These are phyloP conservation scores for Eilema depressum DNA, from an alignment of 2,888 invertebrate species.

Conservation along the genomic window DNA sequence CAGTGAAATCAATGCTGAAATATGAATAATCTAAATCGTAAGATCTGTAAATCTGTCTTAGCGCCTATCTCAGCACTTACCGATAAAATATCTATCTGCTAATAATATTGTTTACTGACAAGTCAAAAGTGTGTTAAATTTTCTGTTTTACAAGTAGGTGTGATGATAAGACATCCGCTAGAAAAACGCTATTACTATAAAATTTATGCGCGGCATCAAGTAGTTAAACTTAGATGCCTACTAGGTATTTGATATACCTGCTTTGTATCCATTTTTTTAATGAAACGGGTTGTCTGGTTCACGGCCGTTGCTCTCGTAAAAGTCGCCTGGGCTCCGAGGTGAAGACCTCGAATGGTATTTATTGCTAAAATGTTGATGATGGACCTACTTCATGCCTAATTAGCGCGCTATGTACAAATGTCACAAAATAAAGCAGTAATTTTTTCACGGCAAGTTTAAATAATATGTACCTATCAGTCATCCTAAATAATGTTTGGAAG, in stretches of 20 bases:
- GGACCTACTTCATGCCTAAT: too few relatives aligned
- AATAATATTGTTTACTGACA: conserved; percentile 1
- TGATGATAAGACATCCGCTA: not conserved
- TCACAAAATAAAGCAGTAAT: too few relatives aligned
- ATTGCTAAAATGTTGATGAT: too few relatives aligned
- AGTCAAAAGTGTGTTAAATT: not conserved
- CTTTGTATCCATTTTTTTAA: too few relatives aligned
- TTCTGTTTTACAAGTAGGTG: not conserved
- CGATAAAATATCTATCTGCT: conserved; percentile 1
- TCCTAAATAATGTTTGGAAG: not conserved
- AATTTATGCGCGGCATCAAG: not conserved
- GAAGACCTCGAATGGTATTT: not conserved
- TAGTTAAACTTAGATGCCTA: too few relatives aligned
- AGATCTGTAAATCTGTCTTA: not conserved
- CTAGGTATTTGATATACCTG: too few relatives aligned
- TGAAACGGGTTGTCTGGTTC: not conserved
- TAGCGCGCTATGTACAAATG: too few relatives aligned
- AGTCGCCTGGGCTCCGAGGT: not conserved
- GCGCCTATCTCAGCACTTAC: not conserved
- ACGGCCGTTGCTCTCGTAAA: not conserved
- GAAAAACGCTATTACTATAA: not conserved
- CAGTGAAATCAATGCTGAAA: not conserved
- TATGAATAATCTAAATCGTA: not conserved
- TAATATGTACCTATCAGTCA: too few relatives aligned
- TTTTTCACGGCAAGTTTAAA: too few relatives aligned